These are phyloP conservation scores for Agonopterix heracliana DNA, from an alignment of 2,888 invertebrate genomes.

Conservation along the genomic window DNA sequence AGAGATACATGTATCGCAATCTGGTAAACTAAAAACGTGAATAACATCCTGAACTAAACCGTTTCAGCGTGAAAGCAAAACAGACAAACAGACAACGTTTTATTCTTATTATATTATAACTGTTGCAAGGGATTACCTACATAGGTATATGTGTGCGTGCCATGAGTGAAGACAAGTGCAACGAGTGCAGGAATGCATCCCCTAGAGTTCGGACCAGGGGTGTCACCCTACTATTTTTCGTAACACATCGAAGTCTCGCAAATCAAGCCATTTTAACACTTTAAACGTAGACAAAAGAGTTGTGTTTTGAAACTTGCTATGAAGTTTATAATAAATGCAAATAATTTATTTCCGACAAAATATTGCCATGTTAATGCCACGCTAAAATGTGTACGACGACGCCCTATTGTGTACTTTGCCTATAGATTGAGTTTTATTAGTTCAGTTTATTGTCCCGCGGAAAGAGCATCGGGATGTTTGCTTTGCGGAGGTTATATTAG, in stretches of 20 bases:
- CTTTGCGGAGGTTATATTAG: neutral
- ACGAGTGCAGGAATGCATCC: conserved; percentile 57
- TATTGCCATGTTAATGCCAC: conserved; percentile 67
- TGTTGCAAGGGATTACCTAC: too few relatives aligned
- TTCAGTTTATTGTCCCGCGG: conserved; percentile 47
- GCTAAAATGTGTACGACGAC: conserved; percentile 52
- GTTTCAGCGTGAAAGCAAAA: too few relatives aligned
- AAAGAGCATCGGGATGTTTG: conserved; percentile 41
- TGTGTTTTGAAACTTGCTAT: too few relatives aligned
- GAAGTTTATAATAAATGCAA: conserved; percentile 45
- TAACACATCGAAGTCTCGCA: too few relatives aligned
- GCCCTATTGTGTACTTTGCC: conserved; percentile 54
- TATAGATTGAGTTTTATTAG: conserved; percentile 61
- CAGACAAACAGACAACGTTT: too few relatives aligned
- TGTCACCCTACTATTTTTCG: conserved; percentile 23
- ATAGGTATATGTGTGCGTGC: conserved; percentile 13
- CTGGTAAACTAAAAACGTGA: too few relatives aligned
- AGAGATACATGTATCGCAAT: too few relatives aligned
- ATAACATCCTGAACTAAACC: too few relatives aligned
- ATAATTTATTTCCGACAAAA: conserved; percentile 69
- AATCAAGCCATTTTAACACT: too few relatives aligned
- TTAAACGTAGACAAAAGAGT: too few relatives aligned
- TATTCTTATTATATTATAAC: too few relatives aligned
- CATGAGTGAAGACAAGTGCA: conserved; percentile 44
- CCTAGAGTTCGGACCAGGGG: conserved; percentile 19